Evolutionary conservation across 2,797 vertebrate genomes (phyloP), one percentile per base, ranked within the genome.

Genomic region (Anableps anableps): DNA sequence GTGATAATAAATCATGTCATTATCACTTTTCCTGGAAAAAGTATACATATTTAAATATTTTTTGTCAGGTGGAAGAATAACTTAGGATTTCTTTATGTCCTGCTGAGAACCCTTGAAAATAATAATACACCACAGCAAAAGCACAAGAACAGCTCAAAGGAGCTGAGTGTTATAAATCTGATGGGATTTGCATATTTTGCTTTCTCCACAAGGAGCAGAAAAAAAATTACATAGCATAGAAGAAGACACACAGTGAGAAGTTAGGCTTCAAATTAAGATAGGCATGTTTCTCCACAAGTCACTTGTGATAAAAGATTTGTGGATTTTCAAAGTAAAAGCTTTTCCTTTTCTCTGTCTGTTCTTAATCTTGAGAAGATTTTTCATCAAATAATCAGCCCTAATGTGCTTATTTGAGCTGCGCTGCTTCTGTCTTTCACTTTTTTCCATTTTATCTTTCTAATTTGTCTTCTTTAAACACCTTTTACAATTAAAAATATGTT

Each of bases 91-190:
- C 89, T 94, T 93, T 92, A 92, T 91, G 92, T 92, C 93, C 94
- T 74, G 92, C 94, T 93, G 93, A 93, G 93, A 94, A 94, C 92
- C 91, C 93, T 94, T 93, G 91, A 94, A 94, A 93, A 90, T 95
- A 94, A 95, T 92, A 92, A 95, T 84, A 90, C 89, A 87, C 79
- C 86, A 85, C 89, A 90, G 89, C 85, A 92, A 90, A 88, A 87
- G 89, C 89, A 86, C 86, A 89, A 83, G 83, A 88, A 85, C 89
- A 83, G 84, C 89, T 91, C 87, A 93, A 93, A 93, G 88, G 81
- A 86, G 60, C 58, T 34, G 87, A 94, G 93, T 91, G 92, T 91
- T 93, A 92, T 92, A 93, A 93, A 95, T 95, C 85, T 91, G 89
- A 89, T 86, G 89, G 92, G 90, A 94, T 95, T 94, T 92, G 91